Evolutionary conservation across 1,140 invertebrate species (phyloP).

Genomic region (Cotesia chilonis): DNA sequence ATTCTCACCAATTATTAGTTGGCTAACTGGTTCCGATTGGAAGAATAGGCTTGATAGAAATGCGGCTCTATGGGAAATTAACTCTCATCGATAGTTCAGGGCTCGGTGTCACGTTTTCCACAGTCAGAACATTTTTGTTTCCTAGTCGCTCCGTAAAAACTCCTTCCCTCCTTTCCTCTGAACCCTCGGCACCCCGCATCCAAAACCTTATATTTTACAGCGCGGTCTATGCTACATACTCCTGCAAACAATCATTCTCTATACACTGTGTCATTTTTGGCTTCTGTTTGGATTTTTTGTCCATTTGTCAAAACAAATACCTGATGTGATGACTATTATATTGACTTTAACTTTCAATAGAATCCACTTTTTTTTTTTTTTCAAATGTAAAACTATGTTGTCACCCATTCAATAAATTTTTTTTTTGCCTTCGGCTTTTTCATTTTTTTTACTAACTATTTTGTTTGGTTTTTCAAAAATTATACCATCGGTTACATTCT

Average conservation of each 20-base stretch:
- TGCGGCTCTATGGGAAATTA: slow-evolving; percentile 43
- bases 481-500: no score
- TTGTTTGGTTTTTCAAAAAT: no score
- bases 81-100: slow-evolving; percentile 27
- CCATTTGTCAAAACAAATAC: slow-evolving; percentile 33
- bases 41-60: slow-evolving; percentile 46
- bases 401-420: no score
- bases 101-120: slow-evolving; percentile 40
- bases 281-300: slow-evolving; percentile 9
- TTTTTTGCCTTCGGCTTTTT: no score
- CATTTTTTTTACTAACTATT: no score
- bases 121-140: slow-evolving; percentile 41
- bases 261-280: slow-evolving; percentile 19
- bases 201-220: slow-evolving; percentile 29
- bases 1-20: slow-evolving; percentile 48
- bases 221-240: slow-evolving; percentile 21
- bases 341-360: neutral
- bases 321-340: slow-evolving; percentile 15
- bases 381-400: neutral
- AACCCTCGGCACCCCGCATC: neutral
- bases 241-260: slow-evolving; percentile 35
- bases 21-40: slow-evolving; percentile 45
- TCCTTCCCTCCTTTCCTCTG: neutral
- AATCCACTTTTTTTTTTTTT: neutral
- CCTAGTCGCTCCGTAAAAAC: neutral